Evolutionary conservation across 2,113 vertebrate species (phyloP).

Genomic region (Oncorhynchus gorbuscha): DNA sequence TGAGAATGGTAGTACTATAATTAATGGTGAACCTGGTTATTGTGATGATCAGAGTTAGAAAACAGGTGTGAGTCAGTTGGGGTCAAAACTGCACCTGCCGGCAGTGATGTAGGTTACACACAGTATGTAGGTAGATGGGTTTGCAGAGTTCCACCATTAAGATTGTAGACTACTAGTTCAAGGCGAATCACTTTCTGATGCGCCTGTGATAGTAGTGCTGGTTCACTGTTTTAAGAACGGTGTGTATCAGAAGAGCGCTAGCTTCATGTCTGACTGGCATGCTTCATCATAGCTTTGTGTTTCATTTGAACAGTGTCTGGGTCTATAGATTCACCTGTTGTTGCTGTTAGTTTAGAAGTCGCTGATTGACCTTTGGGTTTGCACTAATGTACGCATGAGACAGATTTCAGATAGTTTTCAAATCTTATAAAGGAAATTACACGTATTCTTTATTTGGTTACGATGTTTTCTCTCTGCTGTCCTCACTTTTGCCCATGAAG

Average conservation of each 20-base stretch:
- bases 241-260: not conserved
- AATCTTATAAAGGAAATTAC: not conserved
- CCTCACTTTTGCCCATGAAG: not conserved
- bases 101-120: not conserved
- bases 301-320: not conserved
- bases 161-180: not conserved
- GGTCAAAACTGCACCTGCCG: not conserved
- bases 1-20: not conserved
- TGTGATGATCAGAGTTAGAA: not conserved
- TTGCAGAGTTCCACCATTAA: not conserved
- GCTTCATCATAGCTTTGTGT: not conserved
- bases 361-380: not conserved
- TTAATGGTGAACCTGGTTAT: not conserved
- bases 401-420: not conserved
- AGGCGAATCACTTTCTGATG: not conserved
- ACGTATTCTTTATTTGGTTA: not conserved
- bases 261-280: not conserved
- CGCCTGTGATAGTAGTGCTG: not conserved
- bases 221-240: not conserved
- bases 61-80: slow-evolving; percentile 1
- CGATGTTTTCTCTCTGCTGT: not conserved
- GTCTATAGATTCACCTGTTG: not conserved
- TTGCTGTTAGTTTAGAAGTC: not conserved
- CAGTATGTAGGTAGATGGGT: not conserved
- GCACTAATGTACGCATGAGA: not conserved